Base-by-base conservation (phyloP, 2,888 invertebrate species). In the Philereme vetulata region DNA sequence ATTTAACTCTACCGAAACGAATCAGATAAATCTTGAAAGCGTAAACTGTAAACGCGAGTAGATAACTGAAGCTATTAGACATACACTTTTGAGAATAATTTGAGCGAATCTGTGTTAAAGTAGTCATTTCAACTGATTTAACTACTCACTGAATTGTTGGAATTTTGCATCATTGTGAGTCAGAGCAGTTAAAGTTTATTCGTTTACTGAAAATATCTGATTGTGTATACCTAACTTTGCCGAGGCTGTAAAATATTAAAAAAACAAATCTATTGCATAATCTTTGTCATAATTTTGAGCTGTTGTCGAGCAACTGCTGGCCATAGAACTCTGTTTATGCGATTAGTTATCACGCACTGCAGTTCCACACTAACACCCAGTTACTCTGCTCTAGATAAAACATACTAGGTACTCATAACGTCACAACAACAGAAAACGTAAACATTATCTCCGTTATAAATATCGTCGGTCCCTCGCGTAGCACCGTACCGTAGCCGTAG, bases 11-110 rank as follows among this genome's bases (percentile, higher is more conserved):
- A 57, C 70, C 74, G 72, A 66, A 71, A 73, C 77, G 75, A 79
- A 82, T 81, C 73, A 70, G 64, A 78, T 80, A 72, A 81, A 78
- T 81, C 79, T 77, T 66, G 51, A 44, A 58, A 57, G 65, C 62
- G 56, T 36, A 36, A 33, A 51, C 32, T 47, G 43, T 56, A 64
- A 60, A 60, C 50, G 49, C 33, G 21, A 49, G 44, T 51, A 44
- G 8, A 5, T 44, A 43, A 45, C 52, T 49, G 59, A 60, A 52
- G 43, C 51, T 44, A 60, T 54, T 60, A 56, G 56, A 54, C 46
- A 60, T 51, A 51, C 51, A 51, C 53, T 51, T 51, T 60, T 55
- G 48, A 58, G 40, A 58, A 51, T 38, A 45, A 45, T 58, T 58
- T 51, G 47, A 62, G 57, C 54, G 53, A 50, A 57, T 53, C 61